Percentiles rank a stretch among this genome's conserved stretches.
These are phyloP conservation scores for Egretta garzetta DNA, from an alignment of 2,113 vertebrate genomes.

Conservation along the genomic window DNA sequence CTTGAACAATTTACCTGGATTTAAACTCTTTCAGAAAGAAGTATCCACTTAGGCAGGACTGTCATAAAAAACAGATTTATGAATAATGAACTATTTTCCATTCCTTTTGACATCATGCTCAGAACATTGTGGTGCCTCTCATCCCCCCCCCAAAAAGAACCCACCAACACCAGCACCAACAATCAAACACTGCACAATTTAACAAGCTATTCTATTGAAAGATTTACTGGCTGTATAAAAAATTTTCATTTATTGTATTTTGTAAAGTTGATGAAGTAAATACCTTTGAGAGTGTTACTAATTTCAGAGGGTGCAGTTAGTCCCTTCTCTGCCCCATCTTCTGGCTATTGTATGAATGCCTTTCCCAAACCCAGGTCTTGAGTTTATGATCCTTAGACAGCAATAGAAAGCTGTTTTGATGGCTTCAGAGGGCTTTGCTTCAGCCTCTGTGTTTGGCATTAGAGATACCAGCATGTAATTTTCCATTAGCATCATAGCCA, in stretches of 20 bases:
- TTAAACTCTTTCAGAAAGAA: not conserved
- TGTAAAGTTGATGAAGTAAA: not conserved
- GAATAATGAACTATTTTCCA: not conserved
- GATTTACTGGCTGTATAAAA: not conserved
- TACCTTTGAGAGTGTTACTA: not conserved
- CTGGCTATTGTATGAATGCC: not conserved
- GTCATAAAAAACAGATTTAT: not conserved
- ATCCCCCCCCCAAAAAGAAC: fast-evolving
- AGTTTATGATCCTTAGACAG: not conserved
- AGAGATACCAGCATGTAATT: not conserved
- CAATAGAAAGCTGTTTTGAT: not conserved
- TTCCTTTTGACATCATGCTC: not conserved
- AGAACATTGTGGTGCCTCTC: not conserved
- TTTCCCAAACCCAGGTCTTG: not conserved
- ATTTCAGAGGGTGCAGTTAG: not conserved
- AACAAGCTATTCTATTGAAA: not conserved
- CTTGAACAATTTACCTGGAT: not conserved
- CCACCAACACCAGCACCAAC: not conserved
- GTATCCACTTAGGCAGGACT: not conserved
- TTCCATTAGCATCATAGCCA: not conserved
- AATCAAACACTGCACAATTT: not conserved
- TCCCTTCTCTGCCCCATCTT: not conserved
- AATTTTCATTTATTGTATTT: not conserved
- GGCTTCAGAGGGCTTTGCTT: not conserved
- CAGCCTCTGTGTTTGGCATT: not conserved